phyloP scores from a whole-genome alignment of 2,797 vertebrate genomes.

The Micrastur ruficollis region DNA sequence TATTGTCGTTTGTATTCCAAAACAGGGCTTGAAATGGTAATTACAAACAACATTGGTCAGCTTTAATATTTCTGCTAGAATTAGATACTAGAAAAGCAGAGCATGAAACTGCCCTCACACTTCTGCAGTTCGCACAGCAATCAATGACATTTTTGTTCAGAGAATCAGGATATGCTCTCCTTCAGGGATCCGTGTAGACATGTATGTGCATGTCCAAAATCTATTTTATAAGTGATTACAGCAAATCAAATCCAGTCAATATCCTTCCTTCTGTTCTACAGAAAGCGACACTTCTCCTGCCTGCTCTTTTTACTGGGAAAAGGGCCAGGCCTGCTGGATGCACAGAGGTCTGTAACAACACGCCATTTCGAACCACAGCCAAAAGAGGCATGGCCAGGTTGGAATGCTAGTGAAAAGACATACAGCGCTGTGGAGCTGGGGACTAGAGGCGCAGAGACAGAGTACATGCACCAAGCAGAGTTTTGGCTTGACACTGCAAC shows the following conservation, averaged over 20 bases:
- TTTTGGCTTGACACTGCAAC: background rate
- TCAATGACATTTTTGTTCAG: background rate
- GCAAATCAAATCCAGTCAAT: background rate
- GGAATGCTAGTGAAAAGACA: background rate
- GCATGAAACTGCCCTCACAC: background rate
- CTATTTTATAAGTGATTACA: background rate
- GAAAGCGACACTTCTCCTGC: background rate
- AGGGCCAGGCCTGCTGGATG: background rate
- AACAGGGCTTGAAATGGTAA: slow-evolving; percentile 5
- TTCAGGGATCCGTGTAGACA: background rate
- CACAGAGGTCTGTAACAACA: background rate
- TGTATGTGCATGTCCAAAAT: background rate
- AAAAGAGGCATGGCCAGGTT: background rate
- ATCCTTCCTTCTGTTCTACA: background rate
- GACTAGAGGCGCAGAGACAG: background rate
- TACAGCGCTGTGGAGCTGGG: rapidly evolving
- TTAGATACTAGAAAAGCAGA: background rate
- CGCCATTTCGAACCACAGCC: background rate
- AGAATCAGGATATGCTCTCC: background rate
- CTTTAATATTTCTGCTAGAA: background rate
- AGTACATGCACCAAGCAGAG: background rate
- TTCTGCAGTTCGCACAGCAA: background rate
- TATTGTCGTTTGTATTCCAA: slow-evolving; percentile 2
- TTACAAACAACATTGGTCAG: background rate
- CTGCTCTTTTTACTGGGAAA: background rate